phyloP scores from a whole-genome alignment of 2,113 vertebrate species.

The Bujurquina vittata region DNA sequence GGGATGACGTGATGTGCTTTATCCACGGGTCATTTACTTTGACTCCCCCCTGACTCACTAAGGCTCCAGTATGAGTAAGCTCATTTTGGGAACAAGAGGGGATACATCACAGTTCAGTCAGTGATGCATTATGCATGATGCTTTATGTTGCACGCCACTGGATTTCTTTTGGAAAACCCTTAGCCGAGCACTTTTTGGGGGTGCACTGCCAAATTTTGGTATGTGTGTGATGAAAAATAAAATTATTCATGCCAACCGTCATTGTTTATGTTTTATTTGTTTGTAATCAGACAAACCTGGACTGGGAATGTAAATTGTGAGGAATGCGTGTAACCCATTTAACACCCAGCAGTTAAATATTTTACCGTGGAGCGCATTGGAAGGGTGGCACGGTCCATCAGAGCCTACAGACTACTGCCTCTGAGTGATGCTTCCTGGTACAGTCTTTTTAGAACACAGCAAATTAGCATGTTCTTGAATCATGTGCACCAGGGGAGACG shows the following conservation, averaged over 20 bases:
- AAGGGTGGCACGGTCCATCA: neutral
- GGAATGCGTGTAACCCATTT: neutral
- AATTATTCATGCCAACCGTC: slow-evolving; percentile 4
- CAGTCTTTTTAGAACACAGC: neutral
- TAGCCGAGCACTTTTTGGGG: neutral
- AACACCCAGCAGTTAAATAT: neutral
- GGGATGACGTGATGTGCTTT: slow-evolving; percentile 57
- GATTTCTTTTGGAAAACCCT: slow-evolving; percentile 32
- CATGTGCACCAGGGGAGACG: neutral
- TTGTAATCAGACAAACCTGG: slow-evolving; percentile 15
- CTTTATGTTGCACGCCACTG: slow-evolving; percentile 49
- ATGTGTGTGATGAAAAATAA: neutral
- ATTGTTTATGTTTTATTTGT: neutral
- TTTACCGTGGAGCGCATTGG: neutral
- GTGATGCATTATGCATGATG: slow-evolving; percentile 35
- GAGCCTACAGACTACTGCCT: neutral
- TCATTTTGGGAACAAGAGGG: slow-evolving; percentile 48
- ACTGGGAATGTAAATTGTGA: neutral
- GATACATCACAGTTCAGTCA: slow-evolving; percentile 48
- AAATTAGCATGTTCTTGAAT: neutral
- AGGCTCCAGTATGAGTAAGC: slow-evolving; percentile 53
- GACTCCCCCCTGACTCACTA: slow-evolving; percentile 58
- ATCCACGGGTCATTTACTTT: slow-evolving; percentile 62
- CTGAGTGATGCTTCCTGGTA: neutral
- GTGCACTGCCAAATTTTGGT: neutral